A percentile compares a stretch with the other conserved stretches of the same genome.
phyloP scores from a whole-genome alignment of 2,888 invertebrate species.

The Agelastica alni region DNA sequence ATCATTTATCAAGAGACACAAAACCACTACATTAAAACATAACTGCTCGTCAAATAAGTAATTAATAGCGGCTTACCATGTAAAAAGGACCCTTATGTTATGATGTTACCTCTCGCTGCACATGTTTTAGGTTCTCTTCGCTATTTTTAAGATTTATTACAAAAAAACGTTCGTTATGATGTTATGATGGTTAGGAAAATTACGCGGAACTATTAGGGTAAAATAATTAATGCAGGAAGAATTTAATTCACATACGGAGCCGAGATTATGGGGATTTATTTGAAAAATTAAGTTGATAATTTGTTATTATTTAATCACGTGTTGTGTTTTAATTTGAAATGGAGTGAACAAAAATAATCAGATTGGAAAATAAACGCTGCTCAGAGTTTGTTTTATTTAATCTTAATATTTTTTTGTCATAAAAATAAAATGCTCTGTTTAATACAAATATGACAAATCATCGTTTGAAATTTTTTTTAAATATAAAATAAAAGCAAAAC shows the following conservation, averaged over 20 bases:
- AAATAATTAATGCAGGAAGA: constrained; percentile 23
- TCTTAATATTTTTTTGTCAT: too few relatives aligned
- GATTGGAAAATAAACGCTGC: too few relatives aligned
- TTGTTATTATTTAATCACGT: not conserved
- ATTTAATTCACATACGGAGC: constrained; percentile 1
- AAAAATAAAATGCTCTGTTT: too few relatives aligned
- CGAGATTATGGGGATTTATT: constrained; percentile 11
- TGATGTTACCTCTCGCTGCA: constrained; percentile 16
- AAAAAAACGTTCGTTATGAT: constrained; percentile 17
- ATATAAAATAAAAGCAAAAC: too few relatives aligned
- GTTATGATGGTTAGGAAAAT: constrained; percentile 11
- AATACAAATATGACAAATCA: not conserved
- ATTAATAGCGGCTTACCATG: constrained; percentile 41
- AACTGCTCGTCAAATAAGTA: constrained; percentile 49
- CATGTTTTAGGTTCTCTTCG: constrained; percentile 14
- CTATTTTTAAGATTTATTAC: constrained; percentile 19
- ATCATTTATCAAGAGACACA: constrained; percentile 45
- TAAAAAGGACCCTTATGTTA: constrained; percentile 26
- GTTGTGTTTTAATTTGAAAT: not conserved
- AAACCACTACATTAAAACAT: constrained; percentile 50
- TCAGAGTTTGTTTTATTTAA: too few relatives aligned
- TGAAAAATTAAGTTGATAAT: constrained; percentile 5
- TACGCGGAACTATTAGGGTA: constrained; percentile 12
- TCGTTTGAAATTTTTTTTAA: too few relatives aligned
- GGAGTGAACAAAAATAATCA: too few relatives aligned